Base-by-base conservation (phyloP, 2,113 vertebrate genomes). In the rat (Rattus norvegicus) region DNA sequence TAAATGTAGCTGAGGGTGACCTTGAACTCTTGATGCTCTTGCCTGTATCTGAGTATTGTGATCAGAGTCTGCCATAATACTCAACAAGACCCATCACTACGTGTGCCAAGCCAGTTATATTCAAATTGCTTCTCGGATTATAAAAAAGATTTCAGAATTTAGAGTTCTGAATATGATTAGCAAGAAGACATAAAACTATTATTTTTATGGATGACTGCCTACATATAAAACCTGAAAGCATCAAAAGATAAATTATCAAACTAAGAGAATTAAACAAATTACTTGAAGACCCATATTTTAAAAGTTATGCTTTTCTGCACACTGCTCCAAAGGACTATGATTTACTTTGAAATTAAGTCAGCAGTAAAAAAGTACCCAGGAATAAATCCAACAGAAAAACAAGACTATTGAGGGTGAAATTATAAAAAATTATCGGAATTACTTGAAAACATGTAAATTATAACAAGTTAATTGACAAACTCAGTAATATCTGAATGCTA, bases 231-330 rank as follows among this genome's bases (percentile, higher is more conserved):
- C 36, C 10, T 16, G 33, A 83, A 36, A 61, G 36, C 61, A 67
- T 95, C 69, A 88, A 91, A 88, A 84, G 36, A 72, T 7, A 93
- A 93, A 81, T 92, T 39, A 95, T 89, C 56, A 88, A 43, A 84
- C 59, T 84, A 73, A 92, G 49, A 94, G 30, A 94, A 79, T 59
- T 77, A 87, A 92, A 14, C 43, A 76, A 91, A 52, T 49, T n/a
- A 36, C 39, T 61, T 84, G 43, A 89, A 61, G 81, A 36, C 19
- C 19, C 36, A n/a, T n/a, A 81, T 81, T 81, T 81, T 22, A 81
- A 80, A 54, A 76, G 26, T 30, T 90, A 73, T 5, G 87, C n/a
- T 87, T 87, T 43, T 92, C 36, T 95, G 54, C 17, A 26, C 36
- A 13, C n/a, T 73, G 54, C 4, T 79, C 86, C 39, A 59, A 73